These are phyloP conservation scores for Bhutanitis thaidina DNA, from an alignment of 2,888 invertebrate species.

Conservation along the genomic window DNA sequence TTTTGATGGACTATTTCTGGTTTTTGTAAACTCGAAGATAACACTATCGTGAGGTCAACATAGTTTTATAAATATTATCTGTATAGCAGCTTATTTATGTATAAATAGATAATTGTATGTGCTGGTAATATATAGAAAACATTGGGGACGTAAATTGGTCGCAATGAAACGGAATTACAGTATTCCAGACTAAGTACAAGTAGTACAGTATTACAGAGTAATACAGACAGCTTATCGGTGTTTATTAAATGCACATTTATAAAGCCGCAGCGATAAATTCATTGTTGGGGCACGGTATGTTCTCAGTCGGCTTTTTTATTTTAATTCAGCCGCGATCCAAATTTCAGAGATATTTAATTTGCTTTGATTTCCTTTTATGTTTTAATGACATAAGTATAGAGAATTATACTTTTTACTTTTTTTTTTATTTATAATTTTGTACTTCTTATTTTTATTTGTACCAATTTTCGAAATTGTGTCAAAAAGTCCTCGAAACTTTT, in stretches of 20 bases:
- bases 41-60: neutral
- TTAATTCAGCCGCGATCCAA: too few species aligned
- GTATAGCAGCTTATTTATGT: neutral
- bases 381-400: too few species aligned
- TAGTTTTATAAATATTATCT: neutral
- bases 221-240: conserved; percentile 15
- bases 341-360: too few species aligned
- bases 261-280: conserved; percentile 17
- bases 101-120: conserved; percentile 1
- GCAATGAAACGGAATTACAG: conserved; percentile 2
- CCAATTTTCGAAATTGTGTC: too few species aligned
- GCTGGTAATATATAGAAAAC: neutral
- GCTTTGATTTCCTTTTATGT: too few species aligned
- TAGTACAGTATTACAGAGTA: too few species aligned
- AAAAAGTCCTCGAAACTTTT: too few species aligned
- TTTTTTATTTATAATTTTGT: too few species aligned
- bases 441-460: too few species aligned
- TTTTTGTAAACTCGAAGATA: neutral
- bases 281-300: conserved; percentile 7
- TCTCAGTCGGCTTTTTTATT: too few species aligned
- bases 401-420: too few species aligned
- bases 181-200: too few species aligned
- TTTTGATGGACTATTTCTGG: neutral
- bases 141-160: conserved; percentile 8
- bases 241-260: conserved; percentile 14